phyloP scores from a whole-genome alignment of 1,140 invertebrate species.

The Arion vulgaris region DNA sequence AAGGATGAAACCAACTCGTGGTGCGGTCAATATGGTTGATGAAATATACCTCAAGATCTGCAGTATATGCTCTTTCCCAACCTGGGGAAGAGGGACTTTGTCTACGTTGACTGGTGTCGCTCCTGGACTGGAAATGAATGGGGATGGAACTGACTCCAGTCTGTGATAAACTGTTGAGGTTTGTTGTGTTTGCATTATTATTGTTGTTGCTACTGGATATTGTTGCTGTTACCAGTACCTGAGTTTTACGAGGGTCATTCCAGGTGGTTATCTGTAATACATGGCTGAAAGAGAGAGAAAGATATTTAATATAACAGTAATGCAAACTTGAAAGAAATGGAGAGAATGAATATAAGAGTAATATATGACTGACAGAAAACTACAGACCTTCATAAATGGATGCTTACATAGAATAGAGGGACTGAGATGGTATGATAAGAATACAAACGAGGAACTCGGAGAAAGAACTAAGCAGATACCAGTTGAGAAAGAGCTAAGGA shows the following conservation, averaged over 20 bases:
- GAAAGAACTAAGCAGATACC: too few relatives aligned
- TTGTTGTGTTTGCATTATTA: constrained; percentile 41
- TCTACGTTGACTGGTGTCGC: too few relatives aligned
- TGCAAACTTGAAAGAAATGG: too few relatives aligned
- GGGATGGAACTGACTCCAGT: constrained; percentile 40
- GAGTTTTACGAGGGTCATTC: constrained; percentile 94
- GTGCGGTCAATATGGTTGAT: constrained; percentile 80
- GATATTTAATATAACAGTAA: too few relatives aligned
- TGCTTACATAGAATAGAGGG: too few relatives aligned
- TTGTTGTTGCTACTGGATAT: constrained; percentile 33
- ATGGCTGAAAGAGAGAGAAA: constrained; percentile 81
- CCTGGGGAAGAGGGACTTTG: constrained; percentile 80
- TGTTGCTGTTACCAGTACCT: constrained; percentile 74
- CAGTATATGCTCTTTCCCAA: constrained; percentile 94
- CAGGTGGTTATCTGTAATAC: constrained; percentile 94
- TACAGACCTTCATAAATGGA: too few relatives aligned
- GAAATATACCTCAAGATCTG: constrained; percentile 95
- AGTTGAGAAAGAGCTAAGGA: too few relatives aligned
- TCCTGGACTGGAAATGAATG: constrained; percentile 17
- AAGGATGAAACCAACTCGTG: constrained; percentile 72
- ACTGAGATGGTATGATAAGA: too few relatives aligned
- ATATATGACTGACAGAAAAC: too few relatives aligned
- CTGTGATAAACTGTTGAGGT: constrained; percentile 73
- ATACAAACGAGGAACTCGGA: too few relatives aligned
- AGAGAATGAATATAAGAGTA: too few relatives aligned